Conservation (phyloP, 1,140 invertebrate genomes). For the Branchinecta lynchi region DNA sequence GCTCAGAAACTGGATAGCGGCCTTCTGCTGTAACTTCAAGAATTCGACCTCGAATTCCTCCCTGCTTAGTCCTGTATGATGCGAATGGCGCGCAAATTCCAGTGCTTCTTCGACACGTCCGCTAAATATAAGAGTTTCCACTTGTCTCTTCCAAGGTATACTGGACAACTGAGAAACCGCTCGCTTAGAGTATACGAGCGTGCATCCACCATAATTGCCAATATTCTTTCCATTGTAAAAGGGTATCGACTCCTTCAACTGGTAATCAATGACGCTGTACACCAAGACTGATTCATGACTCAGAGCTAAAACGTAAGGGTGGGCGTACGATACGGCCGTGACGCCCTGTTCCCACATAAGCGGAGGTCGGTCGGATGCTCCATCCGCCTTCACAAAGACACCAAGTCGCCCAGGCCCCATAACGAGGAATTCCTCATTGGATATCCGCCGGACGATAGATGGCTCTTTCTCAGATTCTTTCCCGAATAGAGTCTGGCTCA, state of each 20-base stretch:
- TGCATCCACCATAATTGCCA: slow-evolving; percentile 36
- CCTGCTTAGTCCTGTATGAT: background rate
- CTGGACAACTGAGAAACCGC: slow-evolving; percentile 35
- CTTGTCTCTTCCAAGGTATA: slow-evolving; percentile 38
- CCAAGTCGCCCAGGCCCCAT: slow-evolving; percentile 37
- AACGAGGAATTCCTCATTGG: slow-evolving; percentile 28
- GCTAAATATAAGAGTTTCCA: slow-evolving; percentile 23
- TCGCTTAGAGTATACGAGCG: slow-evolving; percentile 33
- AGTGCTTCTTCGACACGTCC: slow-evolving; percentile 15
- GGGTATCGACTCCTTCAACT: slow-evolving; percentile 36
- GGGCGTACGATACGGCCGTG: slow-evolving; percentile 32
- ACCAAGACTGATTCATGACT: background rate
- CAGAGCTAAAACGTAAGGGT: slow-evolving; percentile 35
- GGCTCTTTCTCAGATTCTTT: background rate
- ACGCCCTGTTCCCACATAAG: slow-evolving; percentile 37
- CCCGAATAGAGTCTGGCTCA: background rate
- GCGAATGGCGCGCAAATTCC: background rate
- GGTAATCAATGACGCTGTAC: slow-evolving; percentile 36
- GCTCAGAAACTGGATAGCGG: background rate
- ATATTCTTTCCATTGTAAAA: slow-evolving; percentile 33
- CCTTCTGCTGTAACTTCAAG: background rate
- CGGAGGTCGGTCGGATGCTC: slow-evolving; percentile 39
- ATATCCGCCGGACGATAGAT: background rate
- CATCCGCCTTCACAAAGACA: slow-evolving; percentile 39
- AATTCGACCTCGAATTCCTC: background rate